phyloP scores from a whole-genome alignment of 2,888 invertebrate species.

The Plebejus argus region DNA sequence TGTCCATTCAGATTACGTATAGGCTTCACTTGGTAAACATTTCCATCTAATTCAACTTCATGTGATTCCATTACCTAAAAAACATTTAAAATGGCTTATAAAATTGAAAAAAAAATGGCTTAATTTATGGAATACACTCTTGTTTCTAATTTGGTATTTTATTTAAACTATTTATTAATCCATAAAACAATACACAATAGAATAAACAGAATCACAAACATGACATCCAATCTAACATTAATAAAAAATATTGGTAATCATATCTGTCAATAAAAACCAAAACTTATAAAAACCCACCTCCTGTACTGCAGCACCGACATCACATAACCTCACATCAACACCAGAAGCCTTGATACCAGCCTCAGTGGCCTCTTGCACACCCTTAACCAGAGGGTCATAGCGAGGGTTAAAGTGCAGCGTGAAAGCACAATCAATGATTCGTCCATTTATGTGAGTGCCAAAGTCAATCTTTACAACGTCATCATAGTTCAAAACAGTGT shows the following conservation, averaged over 20 bases:
- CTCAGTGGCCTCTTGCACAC: conserved; percentile 98
- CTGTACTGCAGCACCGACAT: conserved; percentile 97
- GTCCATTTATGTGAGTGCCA: conserved; percentile 98
- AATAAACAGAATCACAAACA: too few species aligned
- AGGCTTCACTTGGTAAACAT: conserved; percentile 97
- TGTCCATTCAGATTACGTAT: conserved; percentile 99
- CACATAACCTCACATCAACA: conserved; percentile 98
- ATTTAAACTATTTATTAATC: too few species aligned
- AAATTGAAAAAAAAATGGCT: too few species aligned
- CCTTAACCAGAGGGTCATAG: conserved; percentile 95
- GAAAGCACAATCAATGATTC: conserved; percentile 99
- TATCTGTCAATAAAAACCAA: neutral
- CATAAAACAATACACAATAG: too few species aligned
- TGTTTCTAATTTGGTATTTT: too few species aligned
- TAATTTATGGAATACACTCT: too few species aligned
- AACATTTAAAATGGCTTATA: neutral
- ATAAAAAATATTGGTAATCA: too few species aligned
- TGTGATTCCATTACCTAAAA: conserved; percentile 97
- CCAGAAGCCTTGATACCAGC: conserved; percentile 97
- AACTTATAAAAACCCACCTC: conserved; percentile 78
- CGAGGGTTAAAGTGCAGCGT: conserved; percentile 98
- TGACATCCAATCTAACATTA: too few species aligned
- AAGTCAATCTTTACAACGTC: conserved; percentile 99
- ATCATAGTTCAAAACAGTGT: conserved; percentile 95
- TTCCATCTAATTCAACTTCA: conserved; percentile 98